Evolutionary conservation across 2,888 invertebrate genomes (phyloP).

Genomic region (Tipula vernalis): DNA sequence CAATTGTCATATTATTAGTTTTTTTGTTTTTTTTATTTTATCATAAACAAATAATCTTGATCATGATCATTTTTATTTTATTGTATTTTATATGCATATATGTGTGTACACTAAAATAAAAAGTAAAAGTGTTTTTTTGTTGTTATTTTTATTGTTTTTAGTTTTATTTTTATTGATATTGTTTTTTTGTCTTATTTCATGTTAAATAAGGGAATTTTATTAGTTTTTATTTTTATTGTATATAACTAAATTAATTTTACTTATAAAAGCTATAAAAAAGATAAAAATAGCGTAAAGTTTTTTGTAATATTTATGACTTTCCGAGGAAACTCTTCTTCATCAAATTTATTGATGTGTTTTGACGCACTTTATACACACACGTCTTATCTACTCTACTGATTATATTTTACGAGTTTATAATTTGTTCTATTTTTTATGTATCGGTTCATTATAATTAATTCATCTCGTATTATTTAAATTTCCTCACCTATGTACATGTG

Average conservation of each 20-base stretch:
- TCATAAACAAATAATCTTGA: slow-evolving; percentile 4
- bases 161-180: not conserved
- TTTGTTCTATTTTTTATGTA: not conserved
- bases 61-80: not conserved
- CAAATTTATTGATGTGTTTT: not conserved
- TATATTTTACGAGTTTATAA: not conserved
- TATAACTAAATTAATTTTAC: not conserved
- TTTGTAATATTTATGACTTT: not conserved
- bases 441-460: not conserved
- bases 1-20: not conserved
- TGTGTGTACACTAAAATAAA: not conserved
- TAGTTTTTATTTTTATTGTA: not conserved
- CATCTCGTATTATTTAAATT: not conserved
- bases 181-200: not conserved
- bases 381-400: not conserved
- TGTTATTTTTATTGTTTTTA: not conserved
- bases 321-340: not conserved
- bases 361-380: not conserved
- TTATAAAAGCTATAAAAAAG: not conserved
- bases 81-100: not conserved
- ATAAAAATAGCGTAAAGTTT: not conserved
- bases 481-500: not conserved
- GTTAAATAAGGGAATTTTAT: not conserved
- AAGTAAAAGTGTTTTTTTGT: not conserved
- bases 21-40: not conserved